These are phyloP conservation scores for Tauraco hartlaubi DNA, from an alignment of 2,797 vertebrate genomes.

Conservation along the genomic window DNA sequence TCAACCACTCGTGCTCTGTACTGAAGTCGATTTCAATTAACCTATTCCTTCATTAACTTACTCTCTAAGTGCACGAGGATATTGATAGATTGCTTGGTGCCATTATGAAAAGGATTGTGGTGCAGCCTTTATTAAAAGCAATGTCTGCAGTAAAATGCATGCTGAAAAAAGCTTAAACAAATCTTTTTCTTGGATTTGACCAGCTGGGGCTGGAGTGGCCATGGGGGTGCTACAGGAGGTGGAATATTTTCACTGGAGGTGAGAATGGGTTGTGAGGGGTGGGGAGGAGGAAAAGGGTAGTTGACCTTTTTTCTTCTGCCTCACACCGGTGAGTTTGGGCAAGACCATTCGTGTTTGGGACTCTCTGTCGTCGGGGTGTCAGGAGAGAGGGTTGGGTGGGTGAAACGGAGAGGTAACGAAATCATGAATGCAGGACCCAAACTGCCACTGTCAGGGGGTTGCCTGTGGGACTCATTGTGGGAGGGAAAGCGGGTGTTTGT, in stretches of 20 bases:
- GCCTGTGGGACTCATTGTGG: neutral
- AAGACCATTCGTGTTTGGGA: neutral
- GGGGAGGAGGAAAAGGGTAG: neutral
- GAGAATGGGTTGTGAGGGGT: neutral
- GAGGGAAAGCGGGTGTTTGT: neutral
- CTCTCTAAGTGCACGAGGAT: slow-evolving; percentile 65
- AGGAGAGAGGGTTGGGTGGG: neutral
- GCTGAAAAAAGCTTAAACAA: slow-evolving; percentile 56
- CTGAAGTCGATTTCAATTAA: slow-evolving; percentile 72
- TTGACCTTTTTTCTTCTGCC: neutral
- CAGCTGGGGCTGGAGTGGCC: neutral
- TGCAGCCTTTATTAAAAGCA: slow-evolving; percentile 58
- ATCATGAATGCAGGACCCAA: fast-evolving
- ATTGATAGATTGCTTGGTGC: slow-evolving; percentile 55
- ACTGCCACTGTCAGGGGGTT: neutral
- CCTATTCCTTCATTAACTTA: slow-evolving; percentile 71
- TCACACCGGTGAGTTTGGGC: neutral
- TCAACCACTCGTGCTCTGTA: neutral
- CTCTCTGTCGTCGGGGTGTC: neutral
- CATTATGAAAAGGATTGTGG: slow-evolving; percentile 60
- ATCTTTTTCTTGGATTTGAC: slow-evolving; percentile 68
- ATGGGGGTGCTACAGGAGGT: neutral
- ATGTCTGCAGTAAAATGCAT: slow-evolving; percentile 25
- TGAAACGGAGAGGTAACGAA: neutral
- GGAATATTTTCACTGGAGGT: neutral